Base-by-base conservation (phyloP, 2,888 invertebrate species). In the Pelosia muscerda region DNA sequence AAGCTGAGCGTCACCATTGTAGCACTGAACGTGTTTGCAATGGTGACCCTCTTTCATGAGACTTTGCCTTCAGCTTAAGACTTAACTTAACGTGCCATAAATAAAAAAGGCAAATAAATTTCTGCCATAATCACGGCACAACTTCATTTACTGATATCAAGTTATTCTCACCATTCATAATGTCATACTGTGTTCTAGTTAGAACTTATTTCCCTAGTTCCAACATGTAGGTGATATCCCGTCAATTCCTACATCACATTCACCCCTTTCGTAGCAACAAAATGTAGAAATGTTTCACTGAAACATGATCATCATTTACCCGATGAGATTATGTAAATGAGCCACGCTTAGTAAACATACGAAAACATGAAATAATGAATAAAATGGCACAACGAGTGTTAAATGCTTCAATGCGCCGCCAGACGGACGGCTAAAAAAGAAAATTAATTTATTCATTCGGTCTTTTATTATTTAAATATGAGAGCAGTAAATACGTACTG, bases 321-420 rank as follows among this genome's bases (percentile, higher is more conserved):
- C 49, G 28, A 28, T 49, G 11, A 49, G 26, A 53, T 28, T 53
- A 62, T 62, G 61, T 62, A 62, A 62, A 62, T 62, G 6, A 22
- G 22, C 49, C 26, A 22, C n/a, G 49, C 49, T 62, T 28, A 53
- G 28, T 49, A 25, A 59, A 59, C 19, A 25, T 23, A 61, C 49
- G 42, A 55, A 31, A 58, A 55, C n/a, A 15, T 22, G 55, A 42
- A 34, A 60, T 55, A 26, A n/a, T 22, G 15, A 23, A 49, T 28
- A 9, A 53, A 62, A 62, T 22, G 22, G 22, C 22, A 49, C 8
- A 49, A 26, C 49, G 61, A 62, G 49, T 53, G 55, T 62, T n/a
- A 61, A 26, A n/a, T 26, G 11, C 26, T 61, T 28, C n/a, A n/a
- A n/a, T n/a, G n/a, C n/a, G n/a, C n/a, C n/a, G n/a, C n/a, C n/a